Base-by-base conservation (phyloP, 2,888 invertebrate species). In the Aleiodes alternator region DNA sequence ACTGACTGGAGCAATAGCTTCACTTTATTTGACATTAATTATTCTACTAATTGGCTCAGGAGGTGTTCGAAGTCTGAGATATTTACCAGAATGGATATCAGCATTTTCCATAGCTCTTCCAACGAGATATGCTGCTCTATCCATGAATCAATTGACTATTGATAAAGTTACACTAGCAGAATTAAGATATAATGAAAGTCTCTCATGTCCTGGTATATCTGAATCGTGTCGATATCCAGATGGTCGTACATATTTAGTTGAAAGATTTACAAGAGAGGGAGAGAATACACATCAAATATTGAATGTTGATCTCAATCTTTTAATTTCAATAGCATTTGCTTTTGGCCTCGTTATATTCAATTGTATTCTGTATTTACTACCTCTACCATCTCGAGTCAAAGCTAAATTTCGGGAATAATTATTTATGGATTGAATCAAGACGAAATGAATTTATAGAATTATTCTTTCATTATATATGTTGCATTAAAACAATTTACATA, bases 281-380 rank as follows among this genome's bases (percentile, higher is more conserved):
- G 92, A 91, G 82, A 90, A 90, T 75, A 91, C 91, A 69, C 90
- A 89, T 0, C 93, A 93, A 11, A 93, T 94, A 76, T 91, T 94
- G 38, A 93, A 94, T 81, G 87, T 94, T 76, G 94, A 96, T 81
- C 92, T 95, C 69, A 97, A 97, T 90, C 92, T 97, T 73, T 94
- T 95, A 0, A 93, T 96, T 34, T 94, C 95, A 0, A 94, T 96
- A 79, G 96, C 95, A 0, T 97, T 97, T 85, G 94, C 96, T 0
- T 90, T 95, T 0, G 96, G 96, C 0, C 92, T 96, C 81, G 94
- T 95, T 79, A 92, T 96, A 64, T 92, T 97, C 5, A 97, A 97
- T 87, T 94, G 96, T 87, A 92, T 97, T 77, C 90, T 97, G 71
- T 97, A 97, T 89, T 90, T 97, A 59, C 92, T 97, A 82, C 97